phyloP scores from a whole-genome alignment of 1,140 invertebrate genomes.

The Drosophila athabasca region DNA sequence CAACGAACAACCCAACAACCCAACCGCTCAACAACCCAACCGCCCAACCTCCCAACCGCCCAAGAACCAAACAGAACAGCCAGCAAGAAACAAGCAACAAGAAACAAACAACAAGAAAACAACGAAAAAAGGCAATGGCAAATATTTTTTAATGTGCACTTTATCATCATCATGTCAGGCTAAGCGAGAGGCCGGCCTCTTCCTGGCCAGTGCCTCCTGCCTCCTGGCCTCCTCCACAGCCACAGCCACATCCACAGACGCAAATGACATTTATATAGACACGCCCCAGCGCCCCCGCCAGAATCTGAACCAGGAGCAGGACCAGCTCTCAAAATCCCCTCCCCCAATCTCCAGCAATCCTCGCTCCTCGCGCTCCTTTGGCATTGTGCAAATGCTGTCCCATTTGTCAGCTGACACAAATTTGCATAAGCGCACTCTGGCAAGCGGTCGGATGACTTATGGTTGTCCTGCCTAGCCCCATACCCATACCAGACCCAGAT shows the following conservation, averaged over 20 bases:
- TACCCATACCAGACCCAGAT: neutral
- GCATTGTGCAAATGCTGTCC: constrained; percentile 80
- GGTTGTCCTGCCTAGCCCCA: constrained; percentile 47
- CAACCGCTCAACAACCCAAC: no score
- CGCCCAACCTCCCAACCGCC: no score
- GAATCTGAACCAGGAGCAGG: constrained; percentile 7
- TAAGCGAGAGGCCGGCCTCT: constrained; percentile 40
- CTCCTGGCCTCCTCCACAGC: neutral
- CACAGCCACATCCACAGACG: constrained; percentile 31
- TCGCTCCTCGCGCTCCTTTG: constrained; percentile 8
- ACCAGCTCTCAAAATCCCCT: neutral
- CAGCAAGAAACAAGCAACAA: constrained; percentile 11
- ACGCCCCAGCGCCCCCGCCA: constrained; percentile 50
- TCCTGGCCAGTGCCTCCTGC: neutral
- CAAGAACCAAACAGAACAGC: neutral
- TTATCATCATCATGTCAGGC: constrained; percentile 79
- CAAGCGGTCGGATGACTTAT: constrained; percentile 78
- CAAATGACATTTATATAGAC: constrained; percentile 80
- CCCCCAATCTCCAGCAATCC: neutral
- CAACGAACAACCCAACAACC: neutral
- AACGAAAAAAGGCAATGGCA: constrained; percentile 58
- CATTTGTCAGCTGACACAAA: constrained; percentile 80
- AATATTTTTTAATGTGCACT: constrained; percentile 80
- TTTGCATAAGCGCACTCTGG: constrained; percentile 76
- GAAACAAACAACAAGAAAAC: constrained; percentile 13